Evolutionary conservation across 2,113 vertebrate genomes (phyloP), one percentile per base, ranked within the genome.

Genomic region (Tauraco erythrolophus): DNA sequence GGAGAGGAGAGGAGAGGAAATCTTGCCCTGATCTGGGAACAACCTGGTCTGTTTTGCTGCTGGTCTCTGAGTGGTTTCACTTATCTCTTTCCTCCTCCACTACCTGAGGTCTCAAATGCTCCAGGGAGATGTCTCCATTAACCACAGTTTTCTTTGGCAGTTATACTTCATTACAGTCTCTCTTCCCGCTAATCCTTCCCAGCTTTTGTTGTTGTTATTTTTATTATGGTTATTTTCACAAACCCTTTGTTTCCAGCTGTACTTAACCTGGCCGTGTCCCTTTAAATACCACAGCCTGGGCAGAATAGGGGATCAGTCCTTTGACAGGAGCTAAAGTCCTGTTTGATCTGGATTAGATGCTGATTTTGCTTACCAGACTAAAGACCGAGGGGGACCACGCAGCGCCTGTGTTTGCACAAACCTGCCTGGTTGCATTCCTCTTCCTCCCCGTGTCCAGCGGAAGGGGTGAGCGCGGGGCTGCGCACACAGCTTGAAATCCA

Each of bases 261-360:
- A 72, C 77, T 95, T 95, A 96, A 95, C 96, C 94, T 96, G 92
- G 74, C 84, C 5, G 0, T 94, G 96, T 97, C 94, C 92, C 97
- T 97, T 97, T 97, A 97, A 97, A 96, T 95, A 91, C 92, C 91
- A 88, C 84, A 84, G 95, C 91, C 95, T 25, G 80, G 86, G 70
- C 84, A 91, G 94, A 95, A 95, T 22, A 94, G 81, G 94, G 97
- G 95, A 97, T 97, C 96, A 96, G 96, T 95, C 95, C 95, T 97
- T 84, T 95, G 95, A 94, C 96, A 97, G 96, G 97, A 96, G 92
- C 97, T 97, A 97, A 97, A 95, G 97, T 97, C 97, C 96, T 97
- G 96, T 97, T 97, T 97, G 97, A 97, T 95, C 97, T 97, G 97
- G 97, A 97, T 97, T 97, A 97, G 95, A 97, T 96, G 96, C 97